These are phyloP conservation scores for Schizaphis graminum DNA, from an alignment of 2,888 invertebrate genomes.

Conservation along the genomic window DNA sequence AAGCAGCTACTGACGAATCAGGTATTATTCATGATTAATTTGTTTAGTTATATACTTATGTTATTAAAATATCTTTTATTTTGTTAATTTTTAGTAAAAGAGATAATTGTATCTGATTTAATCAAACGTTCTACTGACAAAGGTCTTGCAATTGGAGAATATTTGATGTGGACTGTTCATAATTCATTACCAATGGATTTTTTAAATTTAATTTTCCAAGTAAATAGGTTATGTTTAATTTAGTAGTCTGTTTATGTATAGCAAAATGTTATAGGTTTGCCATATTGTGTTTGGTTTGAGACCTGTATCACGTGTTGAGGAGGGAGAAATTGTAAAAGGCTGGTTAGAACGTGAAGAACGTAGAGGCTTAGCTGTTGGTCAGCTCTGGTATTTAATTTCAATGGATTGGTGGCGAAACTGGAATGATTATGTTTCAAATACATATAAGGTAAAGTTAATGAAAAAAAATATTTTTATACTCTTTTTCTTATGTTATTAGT, in stretches of 20 bases:
- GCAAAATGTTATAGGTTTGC: conserved; percentile 75
- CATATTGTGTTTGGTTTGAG: conserved; percentile 88
- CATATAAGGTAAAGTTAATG: conserved; percentile 46
- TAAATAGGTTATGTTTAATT: conserved; percentile 62
- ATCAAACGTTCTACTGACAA: conserved; percentile 66
- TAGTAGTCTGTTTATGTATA: not conserved
- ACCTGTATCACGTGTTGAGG: conserved; percentile 85
- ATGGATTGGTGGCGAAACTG: conserved; percentile 90
- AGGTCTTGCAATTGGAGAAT: conserved; percentile 82
- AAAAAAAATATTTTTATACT: not conserved
- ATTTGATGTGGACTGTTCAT: conserved; percentile 88
- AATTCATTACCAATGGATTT: conserved; percentile 79
- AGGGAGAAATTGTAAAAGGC: conserved; percentile 84
- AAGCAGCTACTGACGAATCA: conserved; percentile 70
- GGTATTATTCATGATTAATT: conserved; percentile 29
- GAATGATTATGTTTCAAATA: conserved; percentile 75
- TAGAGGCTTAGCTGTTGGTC: conserved; percentile 83
- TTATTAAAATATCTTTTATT: conserved; percentile 13
- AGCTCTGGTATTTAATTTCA: conserved; percentile 90
- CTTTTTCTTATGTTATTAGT: not conserved
- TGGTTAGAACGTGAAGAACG: conserved; percentile 86
- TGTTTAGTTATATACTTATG: not conserved
- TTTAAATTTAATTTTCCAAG: conserved; percentile 80
- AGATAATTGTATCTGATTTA: conserved; percentile 67
- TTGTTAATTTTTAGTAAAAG: conserved; percentile 65